phyloP scores from a whole-genome alignment of 2,888 invertebrate species.

The Scelioninae gen. 1 region DNA sequence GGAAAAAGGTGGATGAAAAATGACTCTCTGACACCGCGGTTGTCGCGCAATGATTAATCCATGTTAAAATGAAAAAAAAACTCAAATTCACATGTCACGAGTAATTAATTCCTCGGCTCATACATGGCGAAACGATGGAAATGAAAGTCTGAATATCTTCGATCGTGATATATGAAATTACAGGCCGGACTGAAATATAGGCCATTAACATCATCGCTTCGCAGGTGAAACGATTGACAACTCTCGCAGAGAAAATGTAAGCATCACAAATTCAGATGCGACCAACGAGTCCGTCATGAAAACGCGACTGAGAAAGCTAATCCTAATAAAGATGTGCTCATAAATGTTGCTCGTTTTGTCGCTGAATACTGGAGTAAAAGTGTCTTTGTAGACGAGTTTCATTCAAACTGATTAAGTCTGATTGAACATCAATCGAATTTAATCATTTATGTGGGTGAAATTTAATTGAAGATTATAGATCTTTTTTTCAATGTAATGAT shows the following conservation, averaged over 20 bases:
- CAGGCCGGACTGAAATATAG: conserved; percentile 40
- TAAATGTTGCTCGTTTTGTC: conserved; percentile 14
- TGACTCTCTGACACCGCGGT: too few relatives aligned
- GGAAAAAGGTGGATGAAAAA: too few relatives aligned
- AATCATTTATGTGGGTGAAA: too few relatives aligned
- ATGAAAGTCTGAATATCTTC: conserved; percentile 58
- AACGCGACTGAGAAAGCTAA: conserved; percentile 47
- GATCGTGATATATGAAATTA: conserved; percentile 51
- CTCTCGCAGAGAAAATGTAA: conserved; percentile 62
- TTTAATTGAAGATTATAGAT: too few relatives aligned
- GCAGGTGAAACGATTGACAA: conserved; percentile 65
- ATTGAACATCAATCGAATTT: background rate
- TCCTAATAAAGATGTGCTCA: conserved; percentile 43
- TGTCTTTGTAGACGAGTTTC: background rate
- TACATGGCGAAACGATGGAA: too few relatives aligned
- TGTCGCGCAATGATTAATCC: too few relatives aligned
- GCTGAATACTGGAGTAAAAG: conserved; percentile 32
- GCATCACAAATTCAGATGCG: conserved; percentile 44
- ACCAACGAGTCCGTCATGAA: conserved; percentile 43
- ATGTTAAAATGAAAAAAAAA: too few relatives aligned
- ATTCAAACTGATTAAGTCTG: background rate
- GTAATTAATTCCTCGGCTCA: too few relatives aligned
- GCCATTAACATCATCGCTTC: conserved; percentile 51
- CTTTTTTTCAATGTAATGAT: too few relatives aligned
- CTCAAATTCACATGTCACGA: too few relatives aligned